These are phyloP conservation scores for Strigamia transsilvanica DNA, from an alignment of 2,888 invertebrate species.

Conservation along the genomic window DNA sequence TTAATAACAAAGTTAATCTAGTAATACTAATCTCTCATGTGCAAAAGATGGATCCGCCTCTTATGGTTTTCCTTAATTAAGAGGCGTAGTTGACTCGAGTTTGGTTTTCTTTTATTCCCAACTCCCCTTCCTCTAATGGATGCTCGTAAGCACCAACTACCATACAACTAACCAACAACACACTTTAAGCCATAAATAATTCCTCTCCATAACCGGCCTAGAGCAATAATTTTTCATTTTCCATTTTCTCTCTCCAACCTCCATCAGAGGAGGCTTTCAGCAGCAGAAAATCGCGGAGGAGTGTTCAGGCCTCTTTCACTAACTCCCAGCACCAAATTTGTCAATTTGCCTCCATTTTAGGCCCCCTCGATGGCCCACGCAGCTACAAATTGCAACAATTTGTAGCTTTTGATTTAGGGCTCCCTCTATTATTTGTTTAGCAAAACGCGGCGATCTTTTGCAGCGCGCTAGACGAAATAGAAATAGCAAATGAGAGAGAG, in stretches of 20 bases:
- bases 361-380: background rate
- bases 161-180: background rate
- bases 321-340: background rate
- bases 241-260: background rate
- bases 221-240: slow-evolving; percentile 32
- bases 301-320: background rate
- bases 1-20: background rate
- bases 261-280: background rate
- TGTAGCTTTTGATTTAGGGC: background rate
- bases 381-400: background rate
- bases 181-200: slow-evolving; percentile 15
- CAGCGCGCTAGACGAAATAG: background rate
- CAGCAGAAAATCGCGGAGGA: slow-evolving; percentile 4
- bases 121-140: background rate
- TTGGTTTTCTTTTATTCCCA: background rate
- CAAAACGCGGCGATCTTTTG: background rate
- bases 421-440: background rate
- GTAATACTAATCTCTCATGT: background rate
- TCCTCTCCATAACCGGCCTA: slow-evolving; percentile 22
- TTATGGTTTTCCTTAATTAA: slow-evolving; percentile 10
- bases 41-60: background rate
- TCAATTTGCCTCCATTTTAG: slow-evolving; percentile 7
- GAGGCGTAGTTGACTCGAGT: slow-evolving; percentile 22
- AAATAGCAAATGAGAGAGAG: slow-evolving; percentile 24
- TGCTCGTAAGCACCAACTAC: slow-evolving; percentile 15